phyloP scores from a whole-genome alignment of 2,113 vertebrate genomes.

The Blennius ocellaris region DNA sequence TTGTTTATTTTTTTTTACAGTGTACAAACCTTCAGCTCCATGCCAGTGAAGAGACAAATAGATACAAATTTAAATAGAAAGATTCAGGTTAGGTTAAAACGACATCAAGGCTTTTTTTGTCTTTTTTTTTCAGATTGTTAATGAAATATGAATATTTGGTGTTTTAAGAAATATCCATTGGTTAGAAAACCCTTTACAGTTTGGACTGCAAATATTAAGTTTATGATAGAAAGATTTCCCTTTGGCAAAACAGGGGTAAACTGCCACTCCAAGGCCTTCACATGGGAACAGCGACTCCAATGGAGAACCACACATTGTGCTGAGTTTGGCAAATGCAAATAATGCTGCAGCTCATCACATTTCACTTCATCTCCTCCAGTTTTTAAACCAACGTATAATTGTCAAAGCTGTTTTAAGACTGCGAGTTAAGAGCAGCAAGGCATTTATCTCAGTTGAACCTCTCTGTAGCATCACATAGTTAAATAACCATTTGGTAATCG shows the following conservation, averaged over 20 bases:
- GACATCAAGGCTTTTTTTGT: conserved; percentile 49
- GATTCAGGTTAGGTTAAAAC: conserved; percentile 50
- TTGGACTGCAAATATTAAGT: conserved; percentile 55
- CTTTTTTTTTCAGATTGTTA: conserved; percentile 32
- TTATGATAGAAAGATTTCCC: conserved; percentile 76
- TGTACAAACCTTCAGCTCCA: conserved; percentile 73
- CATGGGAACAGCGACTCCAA: conserved; percentile 47
- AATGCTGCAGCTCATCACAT: not conserved
- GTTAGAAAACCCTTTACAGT: conserved; percentile 67
- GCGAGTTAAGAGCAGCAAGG: not conserved
- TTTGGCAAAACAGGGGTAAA: conserved; percentile 81
- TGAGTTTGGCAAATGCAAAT: conserved; percentile 51
- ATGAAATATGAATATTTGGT: conserved; percentile 64
- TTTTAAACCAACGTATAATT: not conserved
- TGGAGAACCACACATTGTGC: conserved; percentile 28
- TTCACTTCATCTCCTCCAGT: not conserved
- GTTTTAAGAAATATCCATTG: conserved; percentile 65
- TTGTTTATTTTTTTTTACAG: conserved; percentile 64
- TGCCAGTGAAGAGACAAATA: conserved; percentile 78
- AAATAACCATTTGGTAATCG: not conserved
- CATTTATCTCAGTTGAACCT: not conserved
- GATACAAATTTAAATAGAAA: conserved; percentile 72
- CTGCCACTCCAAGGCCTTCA: conserved; percentile 74
- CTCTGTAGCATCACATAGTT: not conserved
- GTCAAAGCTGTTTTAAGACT: conserved; percentile 1